Percentiles rank a stretch among this genome's conserved stretches.
Conservation (phyloP, 1,140 invertebrate genomes). For the Drosophila athabasca region DNA sequence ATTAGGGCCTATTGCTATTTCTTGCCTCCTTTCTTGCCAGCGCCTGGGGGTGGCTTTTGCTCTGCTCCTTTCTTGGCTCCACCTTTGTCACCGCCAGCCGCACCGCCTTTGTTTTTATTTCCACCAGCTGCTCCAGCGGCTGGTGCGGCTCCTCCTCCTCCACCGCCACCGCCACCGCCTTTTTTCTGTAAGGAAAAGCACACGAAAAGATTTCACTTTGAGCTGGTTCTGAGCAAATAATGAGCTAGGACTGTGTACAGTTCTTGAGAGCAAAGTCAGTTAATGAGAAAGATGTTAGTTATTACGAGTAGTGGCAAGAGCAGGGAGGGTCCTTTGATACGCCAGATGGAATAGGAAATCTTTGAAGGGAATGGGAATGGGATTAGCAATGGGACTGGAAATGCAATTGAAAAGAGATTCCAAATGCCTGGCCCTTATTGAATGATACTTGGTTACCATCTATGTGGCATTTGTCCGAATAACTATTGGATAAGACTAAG, state of each 20-base stretch:
- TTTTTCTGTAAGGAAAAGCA: constrained; percentile 71
- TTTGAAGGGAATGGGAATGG: too few relatives aligned
- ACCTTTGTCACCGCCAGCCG: constrained; percentile 63
- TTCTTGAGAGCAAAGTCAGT: constrained; percentile 30
- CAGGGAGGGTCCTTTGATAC: too few relatives aligned
- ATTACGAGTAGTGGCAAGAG: too few relatives aligned
- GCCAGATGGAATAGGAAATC: too few relatives aligned
- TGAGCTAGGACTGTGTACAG: constrained; percentile 43
- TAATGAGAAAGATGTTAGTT: constrained; percentile 49
- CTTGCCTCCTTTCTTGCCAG: constrained; percentile 76
- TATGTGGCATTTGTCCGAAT: too few relatives aligned
- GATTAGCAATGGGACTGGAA: too few relatives aligned
- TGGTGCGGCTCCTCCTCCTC: constrained; percentile 30
- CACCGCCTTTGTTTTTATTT: constrained; percentile 68
- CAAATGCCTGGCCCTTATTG: too few relatives aligned
- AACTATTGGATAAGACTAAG: too few relatives aligned
- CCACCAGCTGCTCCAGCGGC: constrained; percentile 7
- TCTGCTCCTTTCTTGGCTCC: constrained; percentile 75
- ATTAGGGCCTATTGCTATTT: constrained; percentile 48
- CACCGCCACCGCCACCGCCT: constrained; percentile 45
- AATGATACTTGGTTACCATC: too few relatives aligned
- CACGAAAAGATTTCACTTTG: constrained; percentile 54
- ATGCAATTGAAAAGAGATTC: too few relatives aligned
- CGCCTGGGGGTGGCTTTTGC: constrained; percentile 61
- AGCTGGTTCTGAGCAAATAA: constrained; percentile 48